Conservation (phyloP, 2,888 invertebrate genomes). For the Polydrusus cervinus region DNA sequence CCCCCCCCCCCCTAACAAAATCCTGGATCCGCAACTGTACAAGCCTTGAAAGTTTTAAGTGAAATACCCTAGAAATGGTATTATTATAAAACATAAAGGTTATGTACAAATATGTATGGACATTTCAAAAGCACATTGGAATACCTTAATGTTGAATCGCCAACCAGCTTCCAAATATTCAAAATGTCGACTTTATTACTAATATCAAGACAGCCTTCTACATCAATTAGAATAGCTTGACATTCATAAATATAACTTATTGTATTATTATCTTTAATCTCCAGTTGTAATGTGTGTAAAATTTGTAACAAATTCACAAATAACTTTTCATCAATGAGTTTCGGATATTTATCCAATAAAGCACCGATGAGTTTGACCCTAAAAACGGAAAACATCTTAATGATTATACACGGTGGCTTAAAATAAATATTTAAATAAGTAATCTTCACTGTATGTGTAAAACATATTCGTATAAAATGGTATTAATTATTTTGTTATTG, state of each 20-base stretch:
- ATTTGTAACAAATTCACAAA: constrained; percentile 68
- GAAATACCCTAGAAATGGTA: too few species aligned
- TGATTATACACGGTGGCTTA: not conserved
- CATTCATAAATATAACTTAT: constrained; percentile 56
- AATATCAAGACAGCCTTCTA: constrained; percentile 29
- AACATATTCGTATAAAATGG: too few species aligned
- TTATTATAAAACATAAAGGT: too few species aligned
- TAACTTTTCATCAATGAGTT: constrained; percentile 66
- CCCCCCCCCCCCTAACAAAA: too few species aligned
- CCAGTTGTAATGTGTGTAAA: constrained; percentile 64
- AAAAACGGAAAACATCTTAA: constrained; percentile 46
- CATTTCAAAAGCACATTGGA: too few species aligned
- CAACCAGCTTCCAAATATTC: constrained; percentile 57
- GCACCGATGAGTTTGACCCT: constrained; percentile 69
- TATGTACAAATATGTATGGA: too few species aligned
- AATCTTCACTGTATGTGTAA: too few species aligned
- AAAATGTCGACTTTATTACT: constrained; percentile 46
- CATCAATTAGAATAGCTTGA: constrained; percentile 55
- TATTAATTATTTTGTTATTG: too few species aligned
- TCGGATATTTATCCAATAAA: constrained; percentile 69
- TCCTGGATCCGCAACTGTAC: too few species aligned
- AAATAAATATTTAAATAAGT: too few species aligned
- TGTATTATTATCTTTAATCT: constrained; percentile 55
- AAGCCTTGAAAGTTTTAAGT: too few species aligned
- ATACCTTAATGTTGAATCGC: constrained; percentile 58